Evolutionary conservation across 2,888 invertebrate genomes (phyloP).

Genomic region (Galerucella pusilla): DNA sequence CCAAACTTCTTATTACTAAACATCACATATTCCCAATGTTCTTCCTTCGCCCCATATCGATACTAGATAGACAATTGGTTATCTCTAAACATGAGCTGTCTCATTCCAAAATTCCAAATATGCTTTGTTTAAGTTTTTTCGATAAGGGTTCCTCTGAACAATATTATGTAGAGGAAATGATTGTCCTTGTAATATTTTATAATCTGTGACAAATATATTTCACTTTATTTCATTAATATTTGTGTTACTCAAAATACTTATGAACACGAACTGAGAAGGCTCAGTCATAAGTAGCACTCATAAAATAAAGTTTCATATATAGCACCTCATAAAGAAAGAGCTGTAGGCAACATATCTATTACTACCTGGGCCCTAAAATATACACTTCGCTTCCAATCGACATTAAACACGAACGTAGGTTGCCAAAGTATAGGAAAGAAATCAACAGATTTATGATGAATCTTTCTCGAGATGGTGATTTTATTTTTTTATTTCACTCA

Average conservation of each 20-base stretch:
- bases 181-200: background rate
- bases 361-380: background rate
- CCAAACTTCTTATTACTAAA: too few species aligned
- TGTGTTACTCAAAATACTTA: background rate
- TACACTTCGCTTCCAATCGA: background rate
- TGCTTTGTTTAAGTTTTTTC: too few species aligned
- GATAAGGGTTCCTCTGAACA: background rate
- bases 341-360: background rate
- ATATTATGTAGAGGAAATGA: background rate
- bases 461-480: background rate
- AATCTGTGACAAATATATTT: background rate
- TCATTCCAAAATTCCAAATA: too few species aligned
- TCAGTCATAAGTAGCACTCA: background rate
- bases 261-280: background rate
- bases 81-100: too few species aligned
- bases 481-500: too few species aligned
- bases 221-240: background rate
- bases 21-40: too few species aligned
- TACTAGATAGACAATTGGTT: too few species aligned
- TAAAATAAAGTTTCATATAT: background rate
- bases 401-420: background rate
- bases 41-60: too few species aligned
- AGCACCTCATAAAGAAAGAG: background rate
- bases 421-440: background rate
- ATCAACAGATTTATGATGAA: background rate